A percentile compares a stretch with the other conserved stretches of the same genome.
Evolutionary conservation across 2,113 vertebrate genomes (phyloP).

Genomic region (Micromys minutus): DNA sequence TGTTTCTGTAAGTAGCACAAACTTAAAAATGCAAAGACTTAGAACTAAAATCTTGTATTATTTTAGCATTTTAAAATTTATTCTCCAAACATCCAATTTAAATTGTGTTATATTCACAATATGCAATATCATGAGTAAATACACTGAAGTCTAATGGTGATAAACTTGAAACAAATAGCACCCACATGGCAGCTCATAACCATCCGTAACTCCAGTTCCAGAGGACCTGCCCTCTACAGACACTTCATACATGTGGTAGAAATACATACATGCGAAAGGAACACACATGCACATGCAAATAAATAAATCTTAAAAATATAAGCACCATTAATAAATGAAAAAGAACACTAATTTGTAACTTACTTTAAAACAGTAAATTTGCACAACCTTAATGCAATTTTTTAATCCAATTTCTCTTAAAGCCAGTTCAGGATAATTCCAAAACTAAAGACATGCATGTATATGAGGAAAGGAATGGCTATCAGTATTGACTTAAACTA

Average conservation of each 20-base stretch:
- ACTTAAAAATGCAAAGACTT: conserved; percentile 1
- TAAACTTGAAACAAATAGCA: background rate
- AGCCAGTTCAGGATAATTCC: conserved; percentile 29
- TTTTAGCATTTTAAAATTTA: background rate
- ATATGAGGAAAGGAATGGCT: background rate
- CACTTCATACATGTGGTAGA: background rate
- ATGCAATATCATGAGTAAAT: background rate
- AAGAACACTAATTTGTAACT: background rate
- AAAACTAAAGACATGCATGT: background rate
- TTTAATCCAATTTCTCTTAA: conserved; percentile 36
- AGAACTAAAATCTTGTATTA: background rate
- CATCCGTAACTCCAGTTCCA: background rate
- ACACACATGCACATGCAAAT: too few species aligned
- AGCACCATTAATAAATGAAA: background rate
- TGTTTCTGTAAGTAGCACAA: background rate
- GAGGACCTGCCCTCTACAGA: background rate
- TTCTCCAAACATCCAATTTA: background rate
- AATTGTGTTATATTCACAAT: background rate
- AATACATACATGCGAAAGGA: too few species aligned
- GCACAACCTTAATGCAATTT: background rate
- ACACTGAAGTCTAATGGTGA: background rate
- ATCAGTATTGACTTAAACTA: background rate
- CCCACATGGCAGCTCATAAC: background rate
- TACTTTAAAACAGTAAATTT: conserved; percentile 8
- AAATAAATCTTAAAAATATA: conserved; percentile 24